Base-by-base conservation (phyloP, 2,113 vertebrate genomes). In the Connochaetes taurinus region DNA sequence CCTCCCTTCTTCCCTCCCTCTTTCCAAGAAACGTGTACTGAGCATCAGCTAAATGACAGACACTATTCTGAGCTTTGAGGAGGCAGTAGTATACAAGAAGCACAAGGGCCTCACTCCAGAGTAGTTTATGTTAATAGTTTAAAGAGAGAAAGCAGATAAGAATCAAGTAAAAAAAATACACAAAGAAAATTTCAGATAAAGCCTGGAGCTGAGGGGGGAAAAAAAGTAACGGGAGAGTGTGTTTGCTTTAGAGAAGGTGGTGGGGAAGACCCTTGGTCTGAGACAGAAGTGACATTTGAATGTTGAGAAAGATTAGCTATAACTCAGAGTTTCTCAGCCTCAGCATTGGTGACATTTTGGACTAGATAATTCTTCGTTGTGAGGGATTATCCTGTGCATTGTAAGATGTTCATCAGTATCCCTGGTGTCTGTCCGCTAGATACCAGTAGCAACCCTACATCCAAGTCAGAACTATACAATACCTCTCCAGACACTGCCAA, bases 401-500 rank as follows among this genome's bases (percentile, higher is more conserved):
- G 6, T 23, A 50, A 12, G 15, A 27, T 80, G 47, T 29, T 55
- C 62, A 58, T 23, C 55, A 90, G 36, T 13, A 60, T 50, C 43
- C 62, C 29, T n/a, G 60, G 23, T 33, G 40, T 88, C n/a, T 81
- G n/a, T 23, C 25, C 4, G 21, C 36, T 29, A 33, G 55, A 60
- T 57, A 27, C 19, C 23, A 52, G 33, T 13, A 78, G 50, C 53
- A 92, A 13, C 9, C 33, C 55, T 13, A 36, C 9, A n/a, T 57
- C 86, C 36, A 93, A 78, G n/a, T 52, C 43, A 78, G 45, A 36
- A 80, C n/a, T 87, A 81, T 58, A 47, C 89, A 97, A 95, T 96
- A 14, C 29, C 60, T 80, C 67, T 91, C 76, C 47, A 91, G 52
- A 83, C 27, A 60, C 64, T 78, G 12, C 11, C 58, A 86, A 82